Percentiles rank a stretch among this genome's conserved stretches.
Conservation (phyloP, 2,113 vertebrate species). For the Ovis aries region ARS-UI_Ramb_v3.0 NC_056065.1:43671501-43672000, state of each 20-base stretch:
- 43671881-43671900: background rate
- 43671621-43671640: background rate
- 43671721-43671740: background rate
- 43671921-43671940: fast-evolving
- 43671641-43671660: background rate
- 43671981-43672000: fast-evolving
- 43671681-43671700: background rate
- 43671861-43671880: fast-evolving
- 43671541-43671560: background rate
- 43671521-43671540: background rate
- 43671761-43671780: background rate
- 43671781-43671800: background rate
- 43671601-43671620: background rate
- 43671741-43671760: background rate
- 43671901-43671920: background rate
- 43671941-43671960: no score
- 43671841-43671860: background rate
- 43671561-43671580: background rate
- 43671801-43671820: background rate
- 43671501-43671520: background rate
- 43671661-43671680: background rate
- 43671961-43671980: background rate
- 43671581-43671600: background rate
- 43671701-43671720: fast-evolving
- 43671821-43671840: background rate